Base-by-base conservation (phyloP, 2,888 invertebrate genomes). In the Microchrysa polita region DNA sequence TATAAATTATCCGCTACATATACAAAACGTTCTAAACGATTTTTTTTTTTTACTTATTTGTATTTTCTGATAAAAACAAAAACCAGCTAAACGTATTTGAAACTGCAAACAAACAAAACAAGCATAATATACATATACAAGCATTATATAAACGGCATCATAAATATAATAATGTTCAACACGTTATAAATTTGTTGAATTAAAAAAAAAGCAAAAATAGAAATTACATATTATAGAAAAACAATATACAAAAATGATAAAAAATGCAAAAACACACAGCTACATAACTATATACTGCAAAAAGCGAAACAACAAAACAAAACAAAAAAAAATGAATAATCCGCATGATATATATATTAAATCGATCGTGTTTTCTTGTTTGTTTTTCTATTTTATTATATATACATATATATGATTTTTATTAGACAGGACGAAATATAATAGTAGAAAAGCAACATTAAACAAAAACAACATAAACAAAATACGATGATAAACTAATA, bases 61-160 rank as follows among this genome's bases (percentile, higher is more conserved):
- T n/a, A n/a, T n/a, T n/a, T n/a, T n/a, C n/a, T n/a, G n/a, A n/a
- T n/a, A n/a, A 60, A 52, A 67, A 53, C 53, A 60, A 27, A 23
- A 18, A 53, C 23, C 48, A 72, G 57, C 34, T 42, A 67, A 73
- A 60, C 61, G 71, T 73, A 73, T 63, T 74, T 73, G 65, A 40
- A 34, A n/a, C 12, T 42, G 18, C 27, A 67, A 53, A 59, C 1
- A 59, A 23, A 59, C 22, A 59, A 59, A 23, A 27, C 27, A 2
- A 59, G 5, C 53, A 53, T 16, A 57, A 57, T 12, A 59, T 5
- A 59, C 27, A 59, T 57, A 10, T 22, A 59, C 10, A 59, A 23
- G 7, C 27, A 5, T n/a, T n/a, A n/a, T 34, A 34, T 34, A 34
- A 34, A 34, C 7, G 27, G 27, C 27, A 34, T 34, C 27, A 34